Evolutionary conservation across 2,888 invertebrate genomes (phyloP).

Genomic region (Notodonta dromedarius): DNA sequence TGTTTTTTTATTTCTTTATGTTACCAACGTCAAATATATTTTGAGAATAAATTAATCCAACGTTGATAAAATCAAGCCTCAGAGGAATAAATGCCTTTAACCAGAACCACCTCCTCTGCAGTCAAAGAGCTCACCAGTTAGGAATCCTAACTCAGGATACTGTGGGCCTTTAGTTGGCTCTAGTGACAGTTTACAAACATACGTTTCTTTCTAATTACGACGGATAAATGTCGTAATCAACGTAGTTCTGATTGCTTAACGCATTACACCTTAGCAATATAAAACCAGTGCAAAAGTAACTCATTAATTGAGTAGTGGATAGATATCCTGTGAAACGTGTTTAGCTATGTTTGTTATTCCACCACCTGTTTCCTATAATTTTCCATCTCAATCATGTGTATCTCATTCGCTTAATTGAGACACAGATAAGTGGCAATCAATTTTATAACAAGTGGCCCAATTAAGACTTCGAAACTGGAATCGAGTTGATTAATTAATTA

Average conservation of each 20-base stretch:
- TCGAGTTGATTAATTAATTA: constrained; percentile 46
- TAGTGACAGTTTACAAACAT: too few relatives aligned
- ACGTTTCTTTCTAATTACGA: too few relatives aligned
- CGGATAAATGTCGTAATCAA: too few relatives aligned
- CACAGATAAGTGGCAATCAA: constrained; percentile 51
- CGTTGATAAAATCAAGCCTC: too few relatives aligned
- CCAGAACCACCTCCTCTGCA: background rate
- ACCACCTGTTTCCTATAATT: constrained; percentile 48
- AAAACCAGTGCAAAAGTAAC: background rate
- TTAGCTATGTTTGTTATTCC: constrained; percentile 26
- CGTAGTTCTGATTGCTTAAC: too few relatives aligned
- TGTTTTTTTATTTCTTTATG: too few relatives aligned
- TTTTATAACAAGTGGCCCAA: constrained; percentile 47
- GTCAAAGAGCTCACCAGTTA: too few relatives aligned
- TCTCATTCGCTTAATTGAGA: constrained; percentile 50
- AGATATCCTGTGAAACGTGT: constrained; percentile 25
- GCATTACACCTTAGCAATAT: background rate
- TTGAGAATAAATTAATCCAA: too few relatives aligned
- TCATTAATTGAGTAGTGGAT: constrained; percentile 25
- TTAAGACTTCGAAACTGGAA: constrained; percentile 43
- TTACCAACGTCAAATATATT: too few relatives aligned
- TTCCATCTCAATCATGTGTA: constrained; percentile 32
- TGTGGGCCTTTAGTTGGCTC: too few relatives aligned
- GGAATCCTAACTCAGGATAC: too few relatives aligned
- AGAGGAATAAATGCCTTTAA: too few relatives aligned